A percentile compares a stretch with the other conserved stretches of the same genome.
Conservation (phyloP, 2,113 vertebrate genomes). For the Pygoscelis adeliae region DNA sequence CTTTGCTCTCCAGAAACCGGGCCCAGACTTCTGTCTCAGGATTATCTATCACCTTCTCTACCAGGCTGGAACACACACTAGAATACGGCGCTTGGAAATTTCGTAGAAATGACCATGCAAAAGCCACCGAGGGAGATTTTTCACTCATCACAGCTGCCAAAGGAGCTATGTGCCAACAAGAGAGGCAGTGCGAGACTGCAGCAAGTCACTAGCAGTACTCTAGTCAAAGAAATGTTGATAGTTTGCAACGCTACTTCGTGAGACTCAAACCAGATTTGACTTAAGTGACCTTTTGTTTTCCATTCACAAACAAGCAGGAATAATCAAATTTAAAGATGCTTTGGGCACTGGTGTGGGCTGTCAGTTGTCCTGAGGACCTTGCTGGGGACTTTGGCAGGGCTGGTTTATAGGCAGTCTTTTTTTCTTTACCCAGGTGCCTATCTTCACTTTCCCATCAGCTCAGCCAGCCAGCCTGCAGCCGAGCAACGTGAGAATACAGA, state of each 20-base stretch:
- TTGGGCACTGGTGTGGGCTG: neutral
- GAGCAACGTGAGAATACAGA: neutral
- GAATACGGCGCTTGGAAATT: accelerated
- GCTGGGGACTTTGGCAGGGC: neutral
- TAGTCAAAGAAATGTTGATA: neutral
- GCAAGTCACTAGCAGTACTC: neutral
- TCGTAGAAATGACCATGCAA: neutral
- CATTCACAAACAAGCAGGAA: neutral
- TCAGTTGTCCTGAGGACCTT: neutral
- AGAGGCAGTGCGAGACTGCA: neutral
- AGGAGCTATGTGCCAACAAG: neutral
- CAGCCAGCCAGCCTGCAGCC: neutral
- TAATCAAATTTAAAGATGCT: neutral
- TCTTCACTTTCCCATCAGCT: neutral
- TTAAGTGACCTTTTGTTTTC: neutral
- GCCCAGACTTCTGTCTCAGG: neutral
- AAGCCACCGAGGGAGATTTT: neutral
- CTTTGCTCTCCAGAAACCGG: neutral
- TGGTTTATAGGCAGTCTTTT: neutral
- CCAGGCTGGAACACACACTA: neutral
- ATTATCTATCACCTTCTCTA: conserved; percentile 1
- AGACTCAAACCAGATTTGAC: neutral
- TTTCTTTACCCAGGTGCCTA: neutral
- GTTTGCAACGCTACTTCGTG: neutral
- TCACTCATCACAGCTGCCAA: neutral